Evolutionary conservation across 2,113 vertebrate species (phyloP).

Genomic region (Sitta europaea): DNA sequence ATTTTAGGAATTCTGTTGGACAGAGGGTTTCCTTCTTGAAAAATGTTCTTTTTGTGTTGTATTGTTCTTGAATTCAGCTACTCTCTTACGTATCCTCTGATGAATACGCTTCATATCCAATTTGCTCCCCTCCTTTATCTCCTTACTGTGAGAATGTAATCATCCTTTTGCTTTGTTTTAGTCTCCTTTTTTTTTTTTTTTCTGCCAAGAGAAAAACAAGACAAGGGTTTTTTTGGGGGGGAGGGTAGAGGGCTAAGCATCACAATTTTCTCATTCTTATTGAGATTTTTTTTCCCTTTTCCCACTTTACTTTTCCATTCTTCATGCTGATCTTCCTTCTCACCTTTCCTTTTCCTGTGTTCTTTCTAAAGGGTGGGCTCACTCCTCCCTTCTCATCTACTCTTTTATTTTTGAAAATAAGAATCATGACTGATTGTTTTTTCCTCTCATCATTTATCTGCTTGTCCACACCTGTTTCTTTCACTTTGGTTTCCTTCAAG

Average conservation of each 20-base stretch:
- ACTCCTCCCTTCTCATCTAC: not conserved
- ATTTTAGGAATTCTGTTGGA: slow-evolving; percentile 39
- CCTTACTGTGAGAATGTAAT: slow-evolving; percentile 28
- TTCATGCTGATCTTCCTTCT: slow-evolving; percentile 7
- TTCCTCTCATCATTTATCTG: not conserved
- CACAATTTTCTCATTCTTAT: not conserved
- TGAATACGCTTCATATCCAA: not conserved
- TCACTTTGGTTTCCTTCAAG: slow-evolving; percentile 35
- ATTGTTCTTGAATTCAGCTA: not conserved
- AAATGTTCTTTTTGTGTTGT: not conserved
- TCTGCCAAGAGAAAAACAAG: not conserved
- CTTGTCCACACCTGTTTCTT: slow-evolving; percentile 52
- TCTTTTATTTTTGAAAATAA: slow-evolving; percentile 46
- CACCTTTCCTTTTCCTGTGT: slow-evolving; percentile 4
- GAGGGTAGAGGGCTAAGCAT: not conserved
- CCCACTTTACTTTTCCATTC: not conserved
- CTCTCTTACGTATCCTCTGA: not conserved
- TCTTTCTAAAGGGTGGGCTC: not conserved
- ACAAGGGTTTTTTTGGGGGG: not conserved
- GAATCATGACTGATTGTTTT: slow-evolving; percentile 11
- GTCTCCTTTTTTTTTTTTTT: not conserved
- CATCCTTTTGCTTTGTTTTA: slow-evolving; percentile 20
- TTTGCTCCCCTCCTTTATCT: slow-evolving; percentile 22
- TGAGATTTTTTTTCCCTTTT: not conserved
- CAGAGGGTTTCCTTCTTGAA: not conserved